Evolutionary conservation across 2,888 invertebrate species (phyloP).

Genomic region (Mechanitis mazaeus): DNA sequence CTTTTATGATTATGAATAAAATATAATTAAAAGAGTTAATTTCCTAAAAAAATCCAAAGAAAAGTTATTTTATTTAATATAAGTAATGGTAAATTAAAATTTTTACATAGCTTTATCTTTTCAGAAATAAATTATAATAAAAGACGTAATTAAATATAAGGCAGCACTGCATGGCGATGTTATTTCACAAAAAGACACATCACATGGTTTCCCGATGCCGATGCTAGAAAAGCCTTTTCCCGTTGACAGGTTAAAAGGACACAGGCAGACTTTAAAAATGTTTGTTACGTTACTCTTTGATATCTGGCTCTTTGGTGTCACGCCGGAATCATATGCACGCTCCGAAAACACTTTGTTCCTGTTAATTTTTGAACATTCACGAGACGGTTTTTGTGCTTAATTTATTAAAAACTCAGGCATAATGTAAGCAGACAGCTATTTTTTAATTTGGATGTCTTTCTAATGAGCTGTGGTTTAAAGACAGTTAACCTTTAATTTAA

Average conservation of each 20-base stretch:
- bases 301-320: slow-evolving; percentile 49
- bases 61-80: too few species aligned
- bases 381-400: slow-evolving; percentile 7
- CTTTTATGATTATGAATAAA: slow-evolving; percentile 4
- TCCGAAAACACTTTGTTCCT: slow-evolving; percentile 40
- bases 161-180: slow-evolving; percentile 24
- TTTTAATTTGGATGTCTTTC: too few species aligned
- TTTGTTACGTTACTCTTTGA: slow-evolving; percentile 52
- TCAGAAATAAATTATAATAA: too few species aligned
- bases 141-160: slow-evolving; percentile 27
- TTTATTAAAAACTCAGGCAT: too few species aligned
- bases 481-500: too few species aligned
- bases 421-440: too few species aligned
- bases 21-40: background rate
- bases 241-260: slow-evolving; percentile 46
- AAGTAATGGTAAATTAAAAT: too few species aligned
- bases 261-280: slow-evolving; percentile 42
- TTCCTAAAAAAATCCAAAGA: background rate
- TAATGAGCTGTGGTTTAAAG: too few species aligned
- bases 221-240: slow-evolving; percentile 38
- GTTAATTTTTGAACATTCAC: slow-evolving; percentile 30
- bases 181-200: slow-evolving; percentile 33
- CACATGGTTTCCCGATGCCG: slow-evolving; percentile 25
- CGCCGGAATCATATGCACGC: slow-evolving; percentile 46
- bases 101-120: too few species aligned